Base-by-base conservation (phyloP, 2,888 invertebrate species). In the Branchellion lobata region DNA sequence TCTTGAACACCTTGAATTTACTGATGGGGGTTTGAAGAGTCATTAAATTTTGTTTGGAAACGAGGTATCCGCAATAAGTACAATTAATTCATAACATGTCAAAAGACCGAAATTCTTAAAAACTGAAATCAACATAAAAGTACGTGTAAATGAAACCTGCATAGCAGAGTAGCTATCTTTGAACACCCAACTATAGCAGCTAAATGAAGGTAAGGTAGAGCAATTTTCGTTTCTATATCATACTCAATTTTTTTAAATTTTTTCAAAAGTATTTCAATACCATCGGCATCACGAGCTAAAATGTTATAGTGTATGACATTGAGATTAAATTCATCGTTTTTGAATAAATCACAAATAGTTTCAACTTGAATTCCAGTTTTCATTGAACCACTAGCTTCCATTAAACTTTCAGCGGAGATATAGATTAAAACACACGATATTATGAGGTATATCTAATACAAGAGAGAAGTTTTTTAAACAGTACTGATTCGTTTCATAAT, bases 261-360 rank as follows among this genome's bases (percentile, higher is more conserved):
- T 27, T 31, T 18, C 65, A 77, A 31, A n/a, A 86, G 80, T 0
- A 83, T 80, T 5, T 83, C 83, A 1, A 84, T 83, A 3, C 84
- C 84, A 72, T 85, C 84, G 1, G 84, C 80, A 78, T 86, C 85
- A 78, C 84, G 84, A 1, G 84, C 81, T 61, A 85, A 80, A 3
- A 86, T 85, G 47, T 85, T 84, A 79, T 85, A 84, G 73, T 86
- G 86, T 3, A 85, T 81, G 5, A 85, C 79, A 80, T 86, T 84
- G 53, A 85, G 81, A n/a, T 81, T 82, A 40, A 83, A 78, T 8
- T 81, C 81, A 65, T 85, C 85, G 18, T 81, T 79, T 83, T 69
- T 3, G 18, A 69, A 69, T 5, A 57, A n/a, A 24, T 57, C 61
- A 57, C 24, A 24, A 24, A 57, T 5, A 24, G 61, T 18, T 18